Percentiles rank a stretch among this genome's conserved stretches.
These are phyloP conservation scores for Brachyhypopomus occidentalis DNA, from an alignment of 2,113 vertebrate genomes.

Conservation along the genomic window DNA sequence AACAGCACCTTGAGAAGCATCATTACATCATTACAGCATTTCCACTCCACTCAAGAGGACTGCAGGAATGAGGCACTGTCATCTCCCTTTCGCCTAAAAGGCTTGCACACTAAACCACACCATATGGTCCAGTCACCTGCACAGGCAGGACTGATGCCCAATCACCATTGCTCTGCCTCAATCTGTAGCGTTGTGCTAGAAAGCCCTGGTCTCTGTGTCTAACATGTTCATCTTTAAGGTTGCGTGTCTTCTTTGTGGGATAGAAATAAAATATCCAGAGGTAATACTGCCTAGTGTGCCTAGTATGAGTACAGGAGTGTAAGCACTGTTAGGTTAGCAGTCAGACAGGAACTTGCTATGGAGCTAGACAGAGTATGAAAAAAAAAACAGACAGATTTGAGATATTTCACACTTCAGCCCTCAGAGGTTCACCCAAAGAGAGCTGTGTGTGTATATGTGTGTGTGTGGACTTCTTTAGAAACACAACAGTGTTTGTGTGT, in stretches of 20 bases:
- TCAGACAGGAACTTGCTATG: constrained; percentile 38
- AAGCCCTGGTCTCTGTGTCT: constrained; percentile 43
- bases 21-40: constrained; percentile 45
- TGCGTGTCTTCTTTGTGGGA: constrained; percentile 61
- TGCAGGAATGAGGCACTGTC: constrained; percentile 34
- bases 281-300: constrained; percentile 48
- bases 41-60: constrained; percentile 29
- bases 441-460: not conserved
- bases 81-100: constrained; percentile 31
- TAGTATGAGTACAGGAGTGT: constrained; percentile 5
- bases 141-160: constrained; percentile 1
- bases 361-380: too few relatives aligned
- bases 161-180: constrained; percentile 8
- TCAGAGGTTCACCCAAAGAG: not conserved
- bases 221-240: constrained; percentile 56
- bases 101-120: constrained; percentile 33
- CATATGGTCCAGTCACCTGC: constrained; percentile 48
- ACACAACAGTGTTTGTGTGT: too few relatives aligned
- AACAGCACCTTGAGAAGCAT: constrained; percentile 34
- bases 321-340: constrained; percentile 56
- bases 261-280: constrained; percentile 57
- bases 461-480: not conserved
- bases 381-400: constrained; percentile 37
- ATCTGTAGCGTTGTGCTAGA: constrained; percentile 7
- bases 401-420: not conserved